These are phyloP conservation scores for Pardosa pseudoannulata DNA, from an alignment of 2,888 invertebrate genomes.

Conservation along the genomic window DNA sequence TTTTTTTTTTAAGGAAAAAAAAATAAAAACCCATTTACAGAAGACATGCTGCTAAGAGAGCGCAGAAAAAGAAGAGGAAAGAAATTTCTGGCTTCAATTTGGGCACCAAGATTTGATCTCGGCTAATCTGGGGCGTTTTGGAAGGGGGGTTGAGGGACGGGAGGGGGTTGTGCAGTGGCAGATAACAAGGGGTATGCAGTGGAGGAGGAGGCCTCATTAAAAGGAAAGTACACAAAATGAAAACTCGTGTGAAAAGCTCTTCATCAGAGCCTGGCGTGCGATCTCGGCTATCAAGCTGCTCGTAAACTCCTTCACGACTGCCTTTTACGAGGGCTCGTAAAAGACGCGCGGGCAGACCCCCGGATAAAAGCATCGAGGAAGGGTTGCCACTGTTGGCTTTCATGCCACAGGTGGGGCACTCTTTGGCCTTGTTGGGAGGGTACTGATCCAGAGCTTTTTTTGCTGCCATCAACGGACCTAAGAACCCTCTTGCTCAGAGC, in stretches of 20 bases:
- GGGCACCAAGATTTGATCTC: constrained; percentile 60
- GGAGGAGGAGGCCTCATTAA: constrained; percentile 57
- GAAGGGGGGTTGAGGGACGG: constrained; percentile 15
- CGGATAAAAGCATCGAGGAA: constrained; percentile 41
- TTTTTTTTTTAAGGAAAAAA: constrained; percentile 14
- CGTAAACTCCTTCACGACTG: constrained; percentile 71
- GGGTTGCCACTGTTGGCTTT: constrained; percentile 53
- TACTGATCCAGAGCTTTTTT: too few species aligned
- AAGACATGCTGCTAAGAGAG: not conserved
- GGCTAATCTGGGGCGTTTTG: constrained; percentile 54
- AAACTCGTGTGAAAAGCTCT: constrained; percentile 71
- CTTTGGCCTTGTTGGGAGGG: not conserved
- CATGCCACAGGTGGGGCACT: not conserved
- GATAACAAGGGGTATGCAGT: constrained; percentile 61
- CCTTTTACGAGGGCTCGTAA: constrained; percentile 69
- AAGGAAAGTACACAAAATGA: constrained; percentile 72
- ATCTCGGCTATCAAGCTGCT: constrained; percentile 62
- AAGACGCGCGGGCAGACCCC: constrained; percentile 42
- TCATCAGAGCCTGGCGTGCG: constrained; percentile 70
- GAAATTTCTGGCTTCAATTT: constrained; percentile 44
- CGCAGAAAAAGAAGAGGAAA: not conserved
- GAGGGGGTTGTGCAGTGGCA: constrained; percentile 15
- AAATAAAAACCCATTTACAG: constrained; percentile 25
- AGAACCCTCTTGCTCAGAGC: too few species aligned
- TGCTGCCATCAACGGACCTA: too few species aligned